These are phyloP conservation scores for Probaryconus sp. DNA, from an alignment of 1,140 invertebrate species.

Conservation along the genomic window DNA sequence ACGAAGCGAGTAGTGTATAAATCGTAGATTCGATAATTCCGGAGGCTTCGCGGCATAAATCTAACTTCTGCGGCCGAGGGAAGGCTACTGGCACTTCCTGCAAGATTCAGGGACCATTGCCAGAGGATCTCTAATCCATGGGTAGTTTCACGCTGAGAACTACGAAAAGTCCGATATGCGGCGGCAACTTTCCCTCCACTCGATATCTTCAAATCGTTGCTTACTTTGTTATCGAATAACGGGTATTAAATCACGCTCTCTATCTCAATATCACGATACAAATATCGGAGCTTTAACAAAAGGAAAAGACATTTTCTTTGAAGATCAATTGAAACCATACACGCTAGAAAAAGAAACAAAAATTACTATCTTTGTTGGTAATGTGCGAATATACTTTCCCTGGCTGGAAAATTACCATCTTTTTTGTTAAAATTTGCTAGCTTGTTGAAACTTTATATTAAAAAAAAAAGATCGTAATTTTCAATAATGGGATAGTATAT, in stretches of 20 bases:
- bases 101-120: constrained; percentile 76
- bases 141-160: constrained; percentile 68
- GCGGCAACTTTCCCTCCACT: constrained; percentile 48
- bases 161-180: constrained; percentile 65
- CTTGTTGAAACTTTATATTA: too few relatives aligned
- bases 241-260: constrained; percentile 51
- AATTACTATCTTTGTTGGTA: too few relatives aligned
- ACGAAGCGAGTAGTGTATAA: constrained; percentile 67
- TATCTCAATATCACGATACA: constrained; percentile 50
- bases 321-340: too few relatives aligned
- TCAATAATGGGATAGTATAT: too few relatives aligned
- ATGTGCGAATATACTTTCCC: too few relatives aligned
- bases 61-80: constrained; percentile 73
- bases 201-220: constrained; percentile 62
- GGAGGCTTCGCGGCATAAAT: constrained; percentile 75
- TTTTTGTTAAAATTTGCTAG: too few relatives aligned
- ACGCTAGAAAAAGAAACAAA: too few relatives aligned
- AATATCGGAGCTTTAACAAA: too few relatives aligned
- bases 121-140: constrained; percentile 74
- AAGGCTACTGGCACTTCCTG: constrained; percentile 65
- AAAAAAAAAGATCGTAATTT: too few relatives aligned
- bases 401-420: too few relatives aligned
- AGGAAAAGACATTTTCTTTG: too few relatives aligned
- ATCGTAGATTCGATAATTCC: constrained; percentile 76
- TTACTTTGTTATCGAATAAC: constrained; percentile 55